These are phyloP conservation scores for Cistogaster globosa DNA, from an alignment of 2,888 invertebrate species.

Conservation along the genomic window DNA sequence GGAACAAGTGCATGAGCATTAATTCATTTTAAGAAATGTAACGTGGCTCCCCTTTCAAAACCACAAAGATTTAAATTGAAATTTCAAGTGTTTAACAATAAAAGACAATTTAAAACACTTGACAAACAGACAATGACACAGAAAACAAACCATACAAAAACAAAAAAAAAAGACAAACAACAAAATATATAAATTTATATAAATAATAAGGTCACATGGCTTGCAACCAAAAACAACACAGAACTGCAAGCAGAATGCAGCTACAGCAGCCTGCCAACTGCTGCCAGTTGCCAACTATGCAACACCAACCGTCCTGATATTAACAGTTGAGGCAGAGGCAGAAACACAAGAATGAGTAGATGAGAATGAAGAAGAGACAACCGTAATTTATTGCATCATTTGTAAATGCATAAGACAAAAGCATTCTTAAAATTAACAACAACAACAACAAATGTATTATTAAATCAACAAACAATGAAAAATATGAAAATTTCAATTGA, in stretches of 20 bases:
- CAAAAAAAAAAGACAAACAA: conserved; percentile 51
- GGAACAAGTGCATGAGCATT: conserved; percentile 35
- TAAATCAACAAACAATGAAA: conserved; percentile 52
- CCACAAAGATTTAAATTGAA: conserved; percentile 81
- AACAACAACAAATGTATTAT: conserved; percentile 47
- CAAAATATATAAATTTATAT: conserved; percentile 60
- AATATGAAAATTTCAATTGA: conserved; percentile 26
- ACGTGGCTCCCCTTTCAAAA: conserved; percentile 64
- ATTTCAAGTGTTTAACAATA: conserved; percentile 77
- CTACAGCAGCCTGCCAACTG: not conserved
- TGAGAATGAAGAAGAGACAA: conserved; percentile 65
- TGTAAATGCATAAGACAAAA: conserved; percentile 72
- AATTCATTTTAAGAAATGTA: conserved; percentile 6
- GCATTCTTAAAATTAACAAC: conserved; percentile 68
- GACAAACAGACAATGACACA: conserved; percentile 70
- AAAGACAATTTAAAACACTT: conserved; percentile 66
- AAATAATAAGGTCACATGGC: conserved; percentile 68
- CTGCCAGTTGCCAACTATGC: conserved; percentile 54
- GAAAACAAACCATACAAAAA: conserved; percentile 34
- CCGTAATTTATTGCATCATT: conserved; percentile 72
- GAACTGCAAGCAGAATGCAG: conserved; percentile 45
- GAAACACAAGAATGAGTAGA: conserved; percentile 32
- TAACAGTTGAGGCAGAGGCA: conserved; percentile 30
- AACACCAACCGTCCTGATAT: conserved; percentile 35
- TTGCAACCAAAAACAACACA: conserved; percentile 56